Evolutionary conservation across 37 sponge, comb jelly and placozoan species (phyloP).

Genomic region (Beroe ovata): DNA sequence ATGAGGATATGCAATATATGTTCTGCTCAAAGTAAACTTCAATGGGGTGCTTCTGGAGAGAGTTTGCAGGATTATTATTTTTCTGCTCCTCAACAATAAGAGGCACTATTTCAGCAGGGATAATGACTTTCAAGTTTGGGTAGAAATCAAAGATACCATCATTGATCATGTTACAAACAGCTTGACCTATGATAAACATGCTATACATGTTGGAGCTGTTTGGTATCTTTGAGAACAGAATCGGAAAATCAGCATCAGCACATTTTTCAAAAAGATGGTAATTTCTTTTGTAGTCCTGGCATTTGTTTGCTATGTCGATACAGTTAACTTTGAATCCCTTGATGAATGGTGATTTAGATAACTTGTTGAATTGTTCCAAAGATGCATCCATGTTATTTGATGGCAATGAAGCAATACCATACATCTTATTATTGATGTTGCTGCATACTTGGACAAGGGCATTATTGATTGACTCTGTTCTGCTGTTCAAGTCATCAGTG

Average conservation of each 20-base stretch:
- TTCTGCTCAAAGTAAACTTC: constrained; percentile 25
- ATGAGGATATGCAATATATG: neutral
- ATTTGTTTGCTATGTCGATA: neutral
- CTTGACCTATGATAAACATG: neutral
- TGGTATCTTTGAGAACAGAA: neutral
- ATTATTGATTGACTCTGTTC: neutral
- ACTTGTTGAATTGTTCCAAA: neutral
- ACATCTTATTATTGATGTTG: neutral
- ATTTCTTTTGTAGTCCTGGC: constrained; percentile 26
- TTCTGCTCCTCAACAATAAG: neutral
- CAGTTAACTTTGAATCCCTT: constrained; percentile 3
- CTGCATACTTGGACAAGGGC: neutral
- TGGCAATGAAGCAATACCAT: constrained; percentile 10
- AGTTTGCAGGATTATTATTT: neutral
- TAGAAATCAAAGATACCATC: constrained; percentile 59
- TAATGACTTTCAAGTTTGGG: constrained; percentile 29
- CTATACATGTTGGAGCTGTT: neutral
- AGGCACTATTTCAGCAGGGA: neutral
- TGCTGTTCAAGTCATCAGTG: neutral
- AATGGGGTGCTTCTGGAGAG: neutral
- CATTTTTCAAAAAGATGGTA: constrained; percentile 8
- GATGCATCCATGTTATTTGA: neutral
- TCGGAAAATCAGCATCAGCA: neutral
- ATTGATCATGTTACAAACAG: constrained; percentile 6
- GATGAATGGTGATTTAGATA: neutral